Conservation (phyloP, 1,140 invertebrate species). For the Penaeus chinensis region DNA sequence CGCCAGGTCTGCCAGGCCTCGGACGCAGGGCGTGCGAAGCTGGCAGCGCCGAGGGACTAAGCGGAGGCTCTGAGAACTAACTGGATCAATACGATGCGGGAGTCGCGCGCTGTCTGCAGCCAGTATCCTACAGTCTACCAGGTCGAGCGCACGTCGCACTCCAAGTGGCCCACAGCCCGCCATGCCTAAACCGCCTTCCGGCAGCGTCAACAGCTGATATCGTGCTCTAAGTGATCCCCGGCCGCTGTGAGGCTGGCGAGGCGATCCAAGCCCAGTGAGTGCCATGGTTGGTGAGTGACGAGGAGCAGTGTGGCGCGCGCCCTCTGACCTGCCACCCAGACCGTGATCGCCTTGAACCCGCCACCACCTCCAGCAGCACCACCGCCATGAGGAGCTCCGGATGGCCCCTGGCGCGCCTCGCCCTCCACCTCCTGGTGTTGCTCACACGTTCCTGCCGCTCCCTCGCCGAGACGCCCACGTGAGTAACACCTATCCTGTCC, state of each 20-base stretch:
- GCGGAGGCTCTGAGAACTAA: constrained; percentile 10
- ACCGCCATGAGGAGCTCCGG: constrained; percentile 55
- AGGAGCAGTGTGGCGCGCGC: constrained; percentile 45
- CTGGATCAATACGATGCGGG: constrained; percentile 34
- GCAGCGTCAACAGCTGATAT: constrained; percentile 47
- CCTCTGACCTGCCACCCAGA: constrained; percentile 11
- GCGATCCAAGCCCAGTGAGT: constrained; percentile 40
- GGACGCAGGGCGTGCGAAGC: constrained; percentile 33
- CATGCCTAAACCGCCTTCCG: constrained; percentile 49
- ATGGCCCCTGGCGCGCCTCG: constrained; percentile 55
- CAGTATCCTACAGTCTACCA: constrained; percentile 48
- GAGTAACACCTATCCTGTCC: constrained; percentile 22
- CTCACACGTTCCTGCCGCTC: constrained; percentile 51
- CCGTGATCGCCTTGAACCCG: constrained; percentile 41
- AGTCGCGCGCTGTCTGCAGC: constrained; percentile 24
- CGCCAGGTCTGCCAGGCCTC: not conserved
- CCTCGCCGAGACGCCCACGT: constrained; percentile 51
- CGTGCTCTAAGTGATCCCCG: constrained; percentile 48
- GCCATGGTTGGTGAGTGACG: constrained; percentile 55
- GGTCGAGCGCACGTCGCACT: constrained; percentile 40
- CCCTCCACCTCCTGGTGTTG: constrained; percentile 55
- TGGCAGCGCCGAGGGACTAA: constrained; percentile 15
- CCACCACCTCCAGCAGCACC: constrained; percentile 34
- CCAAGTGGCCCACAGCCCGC: constrained; percentile 48
- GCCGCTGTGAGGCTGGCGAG: constrained; percentile 52